phyloP scores from a whole-genome alignment of 2,888 invertebrate genomes.

The Drosophila atripex region DNA sequence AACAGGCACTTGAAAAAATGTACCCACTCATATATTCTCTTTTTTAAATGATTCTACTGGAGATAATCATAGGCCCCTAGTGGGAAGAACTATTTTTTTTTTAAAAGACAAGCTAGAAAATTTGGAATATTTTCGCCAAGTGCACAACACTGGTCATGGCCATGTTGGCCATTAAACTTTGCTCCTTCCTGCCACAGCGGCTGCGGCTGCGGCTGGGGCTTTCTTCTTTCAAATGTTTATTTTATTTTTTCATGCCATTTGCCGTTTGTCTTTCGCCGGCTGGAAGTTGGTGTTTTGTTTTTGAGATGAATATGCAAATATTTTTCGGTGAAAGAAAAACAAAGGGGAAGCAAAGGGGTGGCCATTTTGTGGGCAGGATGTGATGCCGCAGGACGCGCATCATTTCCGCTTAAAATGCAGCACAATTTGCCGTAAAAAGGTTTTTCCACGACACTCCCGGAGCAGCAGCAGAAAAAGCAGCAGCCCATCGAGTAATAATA shows the following conservation, averaged over 20 bases:
- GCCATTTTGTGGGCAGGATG: slow-evolving; percentile 75
- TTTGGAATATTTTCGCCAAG: not conserved
- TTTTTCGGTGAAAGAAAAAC: slow-evolving; percentile 54
- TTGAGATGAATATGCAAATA: slow-evolving; percentile 82
- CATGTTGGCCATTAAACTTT: slow-evolving; percentile 66
- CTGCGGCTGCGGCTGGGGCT: slow-evolving; percentile 42
- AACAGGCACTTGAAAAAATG: slow-evolving; percentile 1
- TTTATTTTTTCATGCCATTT: slow-evolving; percentile 45
- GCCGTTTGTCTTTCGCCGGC: slow-evolving; percentile 52
- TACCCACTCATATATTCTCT: not conserved
- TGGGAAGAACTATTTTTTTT: not conserved
- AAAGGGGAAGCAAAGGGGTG: slow-evolving; percentile 43
- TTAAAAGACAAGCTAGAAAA: not conserved
- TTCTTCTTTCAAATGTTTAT: slow-evolving; percentile 61
- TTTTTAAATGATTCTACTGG: not conserved
- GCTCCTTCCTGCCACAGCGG: slow-evolving; percentile 41
- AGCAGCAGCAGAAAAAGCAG: slow-evolving; percentile 20
- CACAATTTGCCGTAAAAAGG: slow-evolving; percentile 77
- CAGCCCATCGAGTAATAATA: slow-evolving; percentile 61
- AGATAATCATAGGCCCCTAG: not conserved
- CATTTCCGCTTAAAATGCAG: slow-evolving; percentile 78
- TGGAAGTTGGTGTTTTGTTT: slow-evolving; percentile 80
- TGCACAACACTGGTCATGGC: slow-evolving; percentile 57
- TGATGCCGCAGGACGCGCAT: slow-evolving; percentile 77
- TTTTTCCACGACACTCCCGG: slow-evolving; percentile 45